Conservation (phyloP, 2,888 invertebrate species). For the Drosophila stalkeri region DNA sequence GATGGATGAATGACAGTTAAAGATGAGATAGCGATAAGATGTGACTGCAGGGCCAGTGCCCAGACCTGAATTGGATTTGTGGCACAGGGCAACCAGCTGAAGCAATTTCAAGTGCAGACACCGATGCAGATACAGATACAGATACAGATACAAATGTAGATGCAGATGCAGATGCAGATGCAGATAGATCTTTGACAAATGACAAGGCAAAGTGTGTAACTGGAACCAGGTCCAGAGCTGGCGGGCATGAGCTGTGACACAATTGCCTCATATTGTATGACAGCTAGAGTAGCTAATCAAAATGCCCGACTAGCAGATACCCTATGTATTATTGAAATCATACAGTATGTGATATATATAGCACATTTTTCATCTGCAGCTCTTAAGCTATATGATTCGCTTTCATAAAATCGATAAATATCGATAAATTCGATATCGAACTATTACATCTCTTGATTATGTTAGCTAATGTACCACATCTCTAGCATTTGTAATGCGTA, state of each 20-base stretch:
- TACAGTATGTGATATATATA: too few relatives aligned
- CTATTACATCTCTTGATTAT: neutral
- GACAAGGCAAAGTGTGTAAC: conserved; percentile 58
- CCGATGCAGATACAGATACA: conserved; percentile 7
- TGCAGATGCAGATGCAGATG: conserved; percentile 9
- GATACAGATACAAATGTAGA: neutral
- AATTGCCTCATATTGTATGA: conserved; percentile 70
- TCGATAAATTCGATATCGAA: neutral
- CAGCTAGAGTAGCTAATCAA: conserved; percentile 34
- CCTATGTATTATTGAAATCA: neutral
- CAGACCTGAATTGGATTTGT: conserved; percentile 18
- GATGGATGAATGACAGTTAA: neutral
- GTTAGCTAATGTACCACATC: neutral
- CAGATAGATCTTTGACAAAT: conserved; percentile 64
- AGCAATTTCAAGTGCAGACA: conserved; percentile 39
- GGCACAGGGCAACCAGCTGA: conserved; percentile 21
- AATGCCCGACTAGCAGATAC: neutral
- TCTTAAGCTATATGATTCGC: neutral
- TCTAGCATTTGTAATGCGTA: neutral
- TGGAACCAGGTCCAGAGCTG: conserved; percentile 45
- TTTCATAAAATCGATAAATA: neutral
- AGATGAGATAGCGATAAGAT: neutral
- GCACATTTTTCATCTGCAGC: too few relatives aligned
- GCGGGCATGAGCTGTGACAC: conserved; percentile 63
- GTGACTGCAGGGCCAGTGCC: conserved; percentile 22